Conservation (phyloP, 2,113 vertebrate species). For the Xenopus tropicalis region UCB_Xtro_10.0 CM004444.2:125300501-125301000, state of each 20-base stretch:
- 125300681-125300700: slow-evolving; percentile 85
- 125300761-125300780: slow-evolving; percentile 79
- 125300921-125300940: too few species aligned
- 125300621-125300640: slow-evolving; percentile 88
- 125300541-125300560: slow-evolving; percentile 98
- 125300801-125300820: too few species aligned
- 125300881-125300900: too few species aligned
- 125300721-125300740: slow-evolving; percentile 80
- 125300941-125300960: too few species aligned
- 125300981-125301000: too few species aligned
- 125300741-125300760: slow-evolving; percentile 88
- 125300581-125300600: slow-evolving; percentile 96
- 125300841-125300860: too few species aligned
- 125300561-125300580: slow-evolving; percentile 94
- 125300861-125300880: too few species aligned
- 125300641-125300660: slow-evolving; percentile 83
- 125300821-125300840: too few species aligned
- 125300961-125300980: too few species aligned
- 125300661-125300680: slow-evolving; percentile 87
- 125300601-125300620: slow-evolving; percentile 93
- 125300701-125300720: slow-evolving; percentile 87
- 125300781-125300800: background rate
- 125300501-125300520: slow-evolving; percentile 27
- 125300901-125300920: too few species aligned
- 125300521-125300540: slow-evolving; percentile 88